Evolutionary conservation across 2,797 vertebrate species (phyloP), one percentile per base, ranked within the genome.

Genomic region (Tokudaia tokunoshimensis): DNA sequence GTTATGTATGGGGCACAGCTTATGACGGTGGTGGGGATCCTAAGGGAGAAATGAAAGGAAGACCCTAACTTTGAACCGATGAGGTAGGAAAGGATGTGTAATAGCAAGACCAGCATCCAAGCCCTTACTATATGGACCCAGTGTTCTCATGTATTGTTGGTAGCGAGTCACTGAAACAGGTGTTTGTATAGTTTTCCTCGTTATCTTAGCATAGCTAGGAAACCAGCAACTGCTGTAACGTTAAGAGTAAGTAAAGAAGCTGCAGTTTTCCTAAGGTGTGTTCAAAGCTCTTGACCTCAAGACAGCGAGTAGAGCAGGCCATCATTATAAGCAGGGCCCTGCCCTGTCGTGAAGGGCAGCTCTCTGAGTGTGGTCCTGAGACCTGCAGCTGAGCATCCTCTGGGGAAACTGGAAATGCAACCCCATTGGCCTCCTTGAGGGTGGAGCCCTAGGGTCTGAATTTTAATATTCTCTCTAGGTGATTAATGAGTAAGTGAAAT

Each of bases 321-420:
- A 20, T n/a, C 52, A 12, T 83, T 59, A 29, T 41, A 31, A 19
- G 37, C 59, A 81, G 55, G 52, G 26, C 11, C 3, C 81, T n/a
- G 24, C 12, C 26, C 22, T 1, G 4, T 47, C 34, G 82, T 61
- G 29, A 8, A 70, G 50, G 3, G 24, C 34, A 57, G 26, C 57
- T 86, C 37, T 86, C 47, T 59, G 17, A 88, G 17, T 15, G 20
- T 78, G n/a, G 41, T 63, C n/a, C 65, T 96, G 19, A 47, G 24
- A 52, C n/a, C 29, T 57, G 44, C 26, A 29, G 31, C 14, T 13
- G 3, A 26, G 29, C 20, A 24, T 61, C 31, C 15, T 14, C 55
- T 57, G 34, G 22, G 86, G 63, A 89, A 81, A 59, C 44, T 41
- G 79, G 88, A 94, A 84, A 81, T 44, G 29, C 24, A 91, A 86